Evolutionary conservation across 1,140 invertebrate species (phyloP).

Genomic region (Aethina tumida): DNA sequence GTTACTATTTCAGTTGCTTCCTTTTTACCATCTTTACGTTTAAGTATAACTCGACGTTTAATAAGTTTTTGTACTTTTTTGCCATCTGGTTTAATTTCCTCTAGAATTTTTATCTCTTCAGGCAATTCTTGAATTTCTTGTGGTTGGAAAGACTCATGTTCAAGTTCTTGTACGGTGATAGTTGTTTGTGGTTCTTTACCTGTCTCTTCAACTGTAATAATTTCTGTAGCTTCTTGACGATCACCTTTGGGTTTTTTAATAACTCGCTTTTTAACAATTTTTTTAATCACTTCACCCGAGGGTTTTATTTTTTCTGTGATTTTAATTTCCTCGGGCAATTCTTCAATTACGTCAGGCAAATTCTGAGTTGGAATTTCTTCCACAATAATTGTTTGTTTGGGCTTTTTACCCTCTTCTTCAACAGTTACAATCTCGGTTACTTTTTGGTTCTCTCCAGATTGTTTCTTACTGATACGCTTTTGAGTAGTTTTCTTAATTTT

Average conservation of each 20-base stretch:
- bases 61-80: constrained; percentile 31
- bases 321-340: constrained; percentile 28
- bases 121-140: constrained; percentile 8
- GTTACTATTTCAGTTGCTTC: constrained; percentile 27
- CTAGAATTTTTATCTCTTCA: constrained; percentile 23
- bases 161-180: constrained; percentile 23
- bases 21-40: constrained; percentile 17
- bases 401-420: constrained; percentile 29
- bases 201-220: constrained; percentile 38
- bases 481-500: constrained; percentile 14
- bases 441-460: constrained; percentile 29
- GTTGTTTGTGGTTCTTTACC: constrained; percentile 28
- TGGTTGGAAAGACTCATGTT: constrained; percentile 34
- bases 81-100: constrained; percentile 30
- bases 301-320: constrained; percentile 27
- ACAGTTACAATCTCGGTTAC: constrained; percentile 32
- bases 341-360: constrained; percentile 20
- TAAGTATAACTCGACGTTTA: constrained; percentile 33
- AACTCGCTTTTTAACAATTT: constrained; percentile 28
- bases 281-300: constrained; percentile 26
- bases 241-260: constrained; percentile 37
- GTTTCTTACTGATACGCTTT: constrained; percentile 25
- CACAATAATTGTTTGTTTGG: constrained; percentile 31
- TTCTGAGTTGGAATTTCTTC: constrained; percentile 19
- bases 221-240: constrained; percentile 37